Conservation (phyloP, 2,113 vertebrate genomes). For the Calyptomena viridis region DNA sequence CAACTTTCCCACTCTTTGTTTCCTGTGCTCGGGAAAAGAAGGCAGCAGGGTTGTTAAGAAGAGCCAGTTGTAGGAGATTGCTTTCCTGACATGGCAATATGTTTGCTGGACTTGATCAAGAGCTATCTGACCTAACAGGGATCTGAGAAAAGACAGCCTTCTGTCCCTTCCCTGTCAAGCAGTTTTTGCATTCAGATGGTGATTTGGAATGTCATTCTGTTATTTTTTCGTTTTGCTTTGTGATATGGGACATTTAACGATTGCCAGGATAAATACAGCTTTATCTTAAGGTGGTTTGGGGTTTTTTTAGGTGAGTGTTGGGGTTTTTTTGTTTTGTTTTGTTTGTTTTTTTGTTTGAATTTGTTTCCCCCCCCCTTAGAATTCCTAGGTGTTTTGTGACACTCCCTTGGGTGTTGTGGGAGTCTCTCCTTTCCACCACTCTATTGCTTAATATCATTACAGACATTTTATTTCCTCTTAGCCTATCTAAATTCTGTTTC, state of each 20-base stretch:
- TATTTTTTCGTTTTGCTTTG: slow-evolving; percentile 1
- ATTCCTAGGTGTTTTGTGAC: not conserved
- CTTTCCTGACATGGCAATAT: not conserved
- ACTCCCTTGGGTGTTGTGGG: not conserved
- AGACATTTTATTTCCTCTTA: not conserved
- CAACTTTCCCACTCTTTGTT: not conserved
- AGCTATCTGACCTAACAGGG: not conserved
- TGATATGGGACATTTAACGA: not conserved
- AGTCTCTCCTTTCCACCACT: not conserved
- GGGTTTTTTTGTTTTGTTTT: not conserved
- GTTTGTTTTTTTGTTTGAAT: not conserved
- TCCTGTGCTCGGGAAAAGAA: not conserved
- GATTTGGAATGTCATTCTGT: not conserved
- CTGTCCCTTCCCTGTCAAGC: not conserved
- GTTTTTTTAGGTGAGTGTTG: too few relatives aligned
- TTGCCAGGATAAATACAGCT: not conserved
- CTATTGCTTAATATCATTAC: not conserved
- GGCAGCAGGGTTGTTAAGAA: not conserved
- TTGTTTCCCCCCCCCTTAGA: not conserved
- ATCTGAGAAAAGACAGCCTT: not conserved
- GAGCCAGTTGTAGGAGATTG: not conserved
- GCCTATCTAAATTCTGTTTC: not conserved
- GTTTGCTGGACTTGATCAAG: not conserved
- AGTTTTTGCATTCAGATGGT: not conserved
- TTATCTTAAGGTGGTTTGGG: not conserved